Evolutionary conservation across 1,140 invertebrate genomes (phyloP).

Genomic region (Heliconius hewitsoni): DNA sequence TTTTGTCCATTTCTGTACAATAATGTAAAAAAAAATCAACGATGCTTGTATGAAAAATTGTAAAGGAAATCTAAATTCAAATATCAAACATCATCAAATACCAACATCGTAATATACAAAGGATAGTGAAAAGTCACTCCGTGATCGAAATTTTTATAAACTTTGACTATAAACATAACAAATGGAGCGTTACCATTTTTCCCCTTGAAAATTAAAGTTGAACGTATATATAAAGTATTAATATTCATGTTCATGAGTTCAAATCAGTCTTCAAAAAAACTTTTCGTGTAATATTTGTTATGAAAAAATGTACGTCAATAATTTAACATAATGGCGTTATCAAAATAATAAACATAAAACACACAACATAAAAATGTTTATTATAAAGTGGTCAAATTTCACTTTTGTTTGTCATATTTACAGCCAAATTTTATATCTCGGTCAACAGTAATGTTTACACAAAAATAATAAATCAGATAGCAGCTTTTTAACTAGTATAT

Average conservation of each 20-base stretch:
- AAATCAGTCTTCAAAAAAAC: no score
- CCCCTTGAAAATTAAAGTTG: no score
- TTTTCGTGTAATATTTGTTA: no score
- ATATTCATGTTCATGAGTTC: no score
- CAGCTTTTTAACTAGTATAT: constrained; percentile 1
- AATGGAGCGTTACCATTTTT: no score
- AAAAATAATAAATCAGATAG: constrained; percentile 26
- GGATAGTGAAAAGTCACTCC: no score
- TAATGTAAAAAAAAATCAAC: constrained; percentile 1
- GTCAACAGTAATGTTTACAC: neutral
- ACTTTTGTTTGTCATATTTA: constrained; percentile 1
- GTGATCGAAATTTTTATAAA: no score
- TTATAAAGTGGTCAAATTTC: constrained; percentile 9
- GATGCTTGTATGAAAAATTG: neutral
- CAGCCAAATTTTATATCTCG: neutral
- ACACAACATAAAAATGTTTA: neutral
- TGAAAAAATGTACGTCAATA: neutral
- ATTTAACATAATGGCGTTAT: neutral
- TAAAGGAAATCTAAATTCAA: neutral
- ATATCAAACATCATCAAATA: neutral
- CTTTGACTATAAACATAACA: no score
- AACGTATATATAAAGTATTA: no score
- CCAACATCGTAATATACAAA: no score
- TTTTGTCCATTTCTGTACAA: constrained; percentile 39
- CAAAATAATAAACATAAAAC: neutral